These are phyloP conservation scores for Patella ulyssiponensis DNA, from an alignment of 2,888 invertebrate genomes.

Conservation along the genomic window DNA sequence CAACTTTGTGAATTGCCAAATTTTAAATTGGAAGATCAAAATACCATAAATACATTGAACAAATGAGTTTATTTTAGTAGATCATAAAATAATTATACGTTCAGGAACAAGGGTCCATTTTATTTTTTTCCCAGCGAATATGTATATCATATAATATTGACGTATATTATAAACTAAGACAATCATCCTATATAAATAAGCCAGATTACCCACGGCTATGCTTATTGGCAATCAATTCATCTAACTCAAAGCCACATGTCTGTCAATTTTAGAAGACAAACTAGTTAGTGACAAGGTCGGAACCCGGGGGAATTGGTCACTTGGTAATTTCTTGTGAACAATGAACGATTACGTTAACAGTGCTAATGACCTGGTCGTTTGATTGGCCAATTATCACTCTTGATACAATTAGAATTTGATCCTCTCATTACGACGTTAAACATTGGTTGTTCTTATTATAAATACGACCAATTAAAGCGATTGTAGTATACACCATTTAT, in stretches of 20 bases:
- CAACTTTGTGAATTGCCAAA: too few relatives aligned
- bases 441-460: neutral
- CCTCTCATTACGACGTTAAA: slow-evolving; percentile 9
- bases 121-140: too few relatives aligned
- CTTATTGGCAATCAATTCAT: neutral
- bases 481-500: neutral
- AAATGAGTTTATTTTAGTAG: too few relatives aligned
- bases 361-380: neutral
- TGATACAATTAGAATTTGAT: neutral
- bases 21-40: too few relatives aligned
- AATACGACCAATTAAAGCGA: slow-evolving; percentile 9
- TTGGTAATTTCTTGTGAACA: slow-evolving; percentile 3
- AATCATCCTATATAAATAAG: too few relatives aligned
- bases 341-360: neutral
- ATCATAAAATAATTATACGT: too few relatives aligned
- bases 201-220: neutral
- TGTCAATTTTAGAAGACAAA: slow-evolving; percentile 9
- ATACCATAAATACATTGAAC: too few relatives aligned
- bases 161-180: too few relatives aligned
- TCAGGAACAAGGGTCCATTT: too few relatives aligned
- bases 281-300: neutral
- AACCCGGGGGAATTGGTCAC: neutral
- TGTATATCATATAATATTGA: too few relatives aligned
- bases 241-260: neutral
- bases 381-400: slow-evolving; percentile 11